Base-by-base conservation (phyloP, 2,113 vertebrate species). In the Pseudopipra pipra region DNA sequence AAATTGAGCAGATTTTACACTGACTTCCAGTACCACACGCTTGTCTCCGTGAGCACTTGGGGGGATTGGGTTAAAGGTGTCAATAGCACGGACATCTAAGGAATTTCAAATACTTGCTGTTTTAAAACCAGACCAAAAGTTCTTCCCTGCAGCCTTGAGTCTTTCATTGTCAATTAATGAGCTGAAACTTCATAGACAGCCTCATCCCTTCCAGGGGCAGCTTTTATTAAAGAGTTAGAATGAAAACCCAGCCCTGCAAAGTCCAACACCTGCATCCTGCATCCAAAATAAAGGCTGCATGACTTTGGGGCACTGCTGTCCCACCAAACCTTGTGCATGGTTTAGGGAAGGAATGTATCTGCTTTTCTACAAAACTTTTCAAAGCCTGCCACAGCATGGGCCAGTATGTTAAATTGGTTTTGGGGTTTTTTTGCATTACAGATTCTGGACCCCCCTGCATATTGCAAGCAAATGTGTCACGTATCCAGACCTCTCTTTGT, bases 211-310 rank as follows among this genome's bases (percentile, higher is more conserved):
- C 24, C 23, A 23, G 28, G 31, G 27, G 4, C 39, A 78, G 27
- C 55, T 62, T 37, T 90, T 43, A 20, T 12, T 18, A 54, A 49
- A 22, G 39, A 55, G 23, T 43, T n/a, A 11, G 5, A 31, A 28
- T 47, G 41, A 61, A 74, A 88, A 52, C 62, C 41, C 44, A 82
- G 21, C 23, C 52, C n/a, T 87, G 52, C 16, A 4, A 54, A 72
- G 39, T 44, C 39, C 22, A 35, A 0, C 19, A 15, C 23, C 24
- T 52, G 8, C 24, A 25, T 15, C 37, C 47, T 44, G 54, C 39
- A 68, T 65, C 43, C 77, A 46, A 85, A 80, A 77, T 35, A 1
- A 1, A 41, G 54, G 35, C 46, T 22, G 20, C 0, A 0, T n/a
- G 30, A 24, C 51, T 41, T 20, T 62, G 25, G 6, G n/a, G 7